Percentiles rank a stretch among this genome's conserved stretches.
Evolutionary conservation across 2,888 invertebrate genomes (phyloP).

Genomic region (Rhingia rostrata): DNA sequence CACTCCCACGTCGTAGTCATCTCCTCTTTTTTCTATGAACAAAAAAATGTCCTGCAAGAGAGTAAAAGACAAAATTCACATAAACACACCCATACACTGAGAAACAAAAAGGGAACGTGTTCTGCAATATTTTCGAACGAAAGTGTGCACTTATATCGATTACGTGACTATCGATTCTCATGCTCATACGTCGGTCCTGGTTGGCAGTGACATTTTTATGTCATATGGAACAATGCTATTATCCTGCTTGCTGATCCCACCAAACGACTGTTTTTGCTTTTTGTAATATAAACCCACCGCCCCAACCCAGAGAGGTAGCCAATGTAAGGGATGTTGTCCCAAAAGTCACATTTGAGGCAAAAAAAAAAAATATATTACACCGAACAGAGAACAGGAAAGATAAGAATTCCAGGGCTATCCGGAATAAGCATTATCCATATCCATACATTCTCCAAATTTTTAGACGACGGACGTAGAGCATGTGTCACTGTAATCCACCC

Average conservation of each 20-base stretch:
- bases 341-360: slow-evolving; percentile 33
- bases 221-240: slow-evolving; percentile 62
- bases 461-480: neutral
- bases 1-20: slow-evolving; percentile 3
- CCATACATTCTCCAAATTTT: slow-evolving; percentile 14
- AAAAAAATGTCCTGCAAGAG: neutral
- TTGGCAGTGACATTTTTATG: slow-evolving; percentile 63
- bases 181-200: slow-evolving; percentile 9
- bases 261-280: slow-evolving; percentile 1
- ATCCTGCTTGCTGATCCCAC: slow-evolving; percentile 33
- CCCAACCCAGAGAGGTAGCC: neutral
- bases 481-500: slow-evolving; percentile 45
- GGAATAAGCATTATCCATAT: slow-evolving; percentile 30
- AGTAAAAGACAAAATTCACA: neutral
- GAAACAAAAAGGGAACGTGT: slow-evolving; percentile 7
- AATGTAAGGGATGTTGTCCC: slow-evolving; percentile 29
- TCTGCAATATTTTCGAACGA: slow-evolving; percentile 55
- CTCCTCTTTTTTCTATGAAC: neutral
- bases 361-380: slow-evolving; percentile 12
- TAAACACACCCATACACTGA: neutral
- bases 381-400: slow-evolving; percentile 26
- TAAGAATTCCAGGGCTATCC: slow-evolving; percentile 36
- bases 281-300: neutral
- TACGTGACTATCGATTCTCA: slow-evolving; percentile 66
- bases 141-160: slow-evolving; percentile 71